These are phyloP conservation scores for Blennius ocellaris DNA, from an alignment of 2,113 vertebrate species.

Conservation along the genomic window DNA sequence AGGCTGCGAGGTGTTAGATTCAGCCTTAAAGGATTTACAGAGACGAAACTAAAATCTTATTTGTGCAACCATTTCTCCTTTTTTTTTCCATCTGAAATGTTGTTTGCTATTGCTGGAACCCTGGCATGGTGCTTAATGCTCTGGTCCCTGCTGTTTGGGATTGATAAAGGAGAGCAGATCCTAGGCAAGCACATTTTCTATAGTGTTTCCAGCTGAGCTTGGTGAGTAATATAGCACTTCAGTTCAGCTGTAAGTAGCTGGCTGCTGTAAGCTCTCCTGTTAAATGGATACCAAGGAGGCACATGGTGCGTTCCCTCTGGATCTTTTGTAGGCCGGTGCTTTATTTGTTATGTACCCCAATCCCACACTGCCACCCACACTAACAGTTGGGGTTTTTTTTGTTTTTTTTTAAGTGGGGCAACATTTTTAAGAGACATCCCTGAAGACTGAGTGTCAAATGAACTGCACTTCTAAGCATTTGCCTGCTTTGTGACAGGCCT, in stretches of 20 bases:
- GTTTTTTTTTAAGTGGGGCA: slow-evolving; percentile 36
- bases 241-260: slow-evolving; percentile 73
- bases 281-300: slow-evolving; percentile 73
- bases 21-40: slow-evolving; percentile 75
- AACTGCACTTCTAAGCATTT: slow-evolving; percentile 54
- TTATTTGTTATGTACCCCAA: slow-evolving; percentile 70
- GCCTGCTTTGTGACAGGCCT: slow-evolving; percentile 64
- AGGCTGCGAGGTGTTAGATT: slow-evolving; percentile 68
- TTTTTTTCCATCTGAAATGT: slow-evolving; percentile 65
- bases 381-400: slow-evolving; percentile 22
- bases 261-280: slow-evolving; percentile 74
- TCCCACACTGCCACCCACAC: slow-evolving; percentile 52
- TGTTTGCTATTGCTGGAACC: slow-evolving; percentile 70
- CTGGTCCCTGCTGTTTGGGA: slow-evolving; percentile 78
- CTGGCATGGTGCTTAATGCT: slow-evolving; percentile 73
- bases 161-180: slow-evolving; percentile 81
- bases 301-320: slow-evolving; percentile 67
- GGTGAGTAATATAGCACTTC: slow-evolving; percentile 78
- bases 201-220: slow-evolving; percentile 79
- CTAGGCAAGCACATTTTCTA: slow-evolving; percentile 80
- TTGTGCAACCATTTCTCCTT: slow-evolving; percentile 69
- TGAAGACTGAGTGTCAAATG: slow-evolving; percentile 62
- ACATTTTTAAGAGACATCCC: slow-evolving; percentile 48
- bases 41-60: slow-evolving; percentile 79
- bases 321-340: slow-evolving; percentile 67